Evolutionary conservation across 2,113 vertebrate genomes (phyloP).

Genomic region (Silurus meridionalis): DNA sequence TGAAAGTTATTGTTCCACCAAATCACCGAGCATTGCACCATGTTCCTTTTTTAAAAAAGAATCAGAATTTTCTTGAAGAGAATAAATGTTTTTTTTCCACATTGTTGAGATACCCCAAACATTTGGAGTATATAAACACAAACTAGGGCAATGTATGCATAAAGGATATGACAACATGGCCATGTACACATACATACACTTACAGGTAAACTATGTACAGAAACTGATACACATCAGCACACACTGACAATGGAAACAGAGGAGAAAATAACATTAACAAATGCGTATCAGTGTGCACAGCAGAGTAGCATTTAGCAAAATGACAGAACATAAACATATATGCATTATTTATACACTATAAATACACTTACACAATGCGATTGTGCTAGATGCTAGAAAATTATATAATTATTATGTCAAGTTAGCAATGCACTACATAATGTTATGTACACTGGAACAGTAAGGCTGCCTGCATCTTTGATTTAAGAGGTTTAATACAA

Average conservation of each 20-base stretch:
- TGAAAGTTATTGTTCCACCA: background rate
- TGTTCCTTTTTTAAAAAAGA: background rate
- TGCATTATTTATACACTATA: constrained; percentile 12
- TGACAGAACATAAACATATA: constrained; percentile 10
- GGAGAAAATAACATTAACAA: background rate
- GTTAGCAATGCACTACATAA: background rate
- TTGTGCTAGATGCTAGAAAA: background rate
- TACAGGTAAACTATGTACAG: background rate
- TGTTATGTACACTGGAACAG: background rate
- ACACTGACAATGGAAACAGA: constrained; percentile 38
- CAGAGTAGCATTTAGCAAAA: background rate
- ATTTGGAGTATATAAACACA: background rate
- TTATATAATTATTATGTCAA: background rate
- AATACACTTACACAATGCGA: constrained; percentile 14
- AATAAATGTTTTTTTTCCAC: background rate
- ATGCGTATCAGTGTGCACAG: background rate
- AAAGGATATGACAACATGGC: background rate
- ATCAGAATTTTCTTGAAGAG: background rate
- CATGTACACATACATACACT: background rate
- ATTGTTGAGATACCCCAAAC: background rate
- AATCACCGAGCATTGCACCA: constrained; percentile 7
- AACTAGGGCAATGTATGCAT: background rate
- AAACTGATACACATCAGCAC: constrained; percentile 11
- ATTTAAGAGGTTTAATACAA: background rate
- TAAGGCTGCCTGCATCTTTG: background rate